Conservation (phyloP, 2,797 vertebrate genomes). For the Rhabdomys pumilio region DNA sequence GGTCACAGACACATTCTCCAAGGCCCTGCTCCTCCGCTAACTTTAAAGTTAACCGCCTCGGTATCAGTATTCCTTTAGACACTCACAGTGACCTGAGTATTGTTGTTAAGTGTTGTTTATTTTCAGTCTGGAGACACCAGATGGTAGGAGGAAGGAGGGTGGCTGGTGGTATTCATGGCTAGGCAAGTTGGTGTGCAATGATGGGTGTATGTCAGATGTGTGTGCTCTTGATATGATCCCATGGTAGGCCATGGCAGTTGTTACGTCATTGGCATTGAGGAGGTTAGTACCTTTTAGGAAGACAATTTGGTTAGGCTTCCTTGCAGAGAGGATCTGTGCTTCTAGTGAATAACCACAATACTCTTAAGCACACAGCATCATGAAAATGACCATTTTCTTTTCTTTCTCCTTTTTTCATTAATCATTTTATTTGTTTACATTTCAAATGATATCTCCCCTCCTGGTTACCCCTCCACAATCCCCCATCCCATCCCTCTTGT, state of each 20-base stretch:
- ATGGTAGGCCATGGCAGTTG: neutral
- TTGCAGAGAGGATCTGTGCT: neutral
- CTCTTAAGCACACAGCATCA: neutral
- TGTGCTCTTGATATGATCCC: neutral
- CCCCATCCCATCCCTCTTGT: neutral
- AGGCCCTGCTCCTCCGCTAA: neutral
- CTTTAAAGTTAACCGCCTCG: neutral
- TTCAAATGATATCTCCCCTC: neutral
- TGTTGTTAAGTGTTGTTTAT: neutral
- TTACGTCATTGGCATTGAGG: neutral
- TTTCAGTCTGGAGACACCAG: neutral
- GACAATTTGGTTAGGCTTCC: neutral
- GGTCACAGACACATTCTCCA: neutral
- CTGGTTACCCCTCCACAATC: neutral
- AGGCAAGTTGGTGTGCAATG: accelerated
- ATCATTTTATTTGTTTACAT: neutral
- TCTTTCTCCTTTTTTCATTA: neutral
- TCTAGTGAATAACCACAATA: neutral
- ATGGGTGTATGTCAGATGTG: accelerated
- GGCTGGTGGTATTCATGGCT: neutral
- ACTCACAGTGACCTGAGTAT: neutral
- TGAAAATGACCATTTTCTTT: neutral
- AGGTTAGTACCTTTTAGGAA: neutral
- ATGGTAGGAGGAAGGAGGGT: neutral
- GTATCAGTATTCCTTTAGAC: neutral